A percentile compares a stretch with the other conserved stretches of the same genome.
Conservation (phyloP, 1,140 invertebrate species). For the Sycobia sp. region DNA sequence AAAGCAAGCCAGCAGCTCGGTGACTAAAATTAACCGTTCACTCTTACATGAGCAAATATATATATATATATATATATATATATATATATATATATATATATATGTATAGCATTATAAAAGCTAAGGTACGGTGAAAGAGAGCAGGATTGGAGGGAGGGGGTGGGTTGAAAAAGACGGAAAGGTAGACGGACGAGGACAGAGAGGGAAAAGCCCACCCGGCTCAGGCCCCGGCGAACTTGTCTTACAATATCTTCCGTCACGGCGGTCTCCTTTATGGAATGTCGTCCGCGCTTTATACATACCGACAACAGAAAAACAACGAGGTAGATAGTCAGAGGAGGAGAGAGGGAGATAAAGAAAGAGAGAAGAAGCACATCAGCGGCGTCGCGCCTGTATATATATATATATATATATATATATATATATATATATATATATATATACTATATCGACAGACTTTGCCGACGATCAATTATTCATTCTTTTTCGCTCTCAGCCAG, state of each 20-base stretch:
- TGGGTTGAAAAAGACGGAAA: not conserved
- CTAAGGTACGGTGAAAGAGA: no score
- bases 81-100: no score
- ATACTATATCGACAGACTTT: slow-evolving; percentile 3
- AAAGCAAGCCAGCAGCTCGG: no score
- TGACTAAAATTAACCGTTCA: no score
- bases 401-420: no score
- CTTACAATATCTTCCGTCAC: slow-evolving; percentile 60
- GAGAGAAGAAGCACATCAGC: slow-evolving; percentile 8
- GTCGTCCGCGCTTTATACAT: slow-evolving; percentile 46
- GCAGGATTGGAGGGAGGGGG: not conserved
- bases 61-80: no score
- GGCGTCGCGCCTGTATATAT: slow-evolving; percentile 14
- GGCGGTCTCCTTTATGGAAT: slow-evolving; percentile 60
- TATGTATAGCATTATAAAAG: no score
- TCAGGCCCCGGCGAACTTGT: slow-evolving; percentile 50
- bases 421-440: no score
- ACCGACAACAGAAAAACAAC: slow-evolving; percentile 45
- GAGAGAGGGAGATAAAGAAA: no score
- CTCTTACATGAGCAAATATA: no score
- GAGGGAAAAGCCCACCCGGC: slow-evolving; percentile 49
- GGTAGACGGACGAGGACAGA: not conserved
- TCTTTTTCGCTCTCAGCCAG: not conserved
- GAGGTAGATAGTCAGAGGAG: no score
- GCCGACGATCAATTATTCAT: slow-evolving; percentile 26